These are phyloP conservation scores for Mirounga angustirostris DNA, from an alignment of 2,113 vertebrate species.

Conservation along the genomic window DNA sequence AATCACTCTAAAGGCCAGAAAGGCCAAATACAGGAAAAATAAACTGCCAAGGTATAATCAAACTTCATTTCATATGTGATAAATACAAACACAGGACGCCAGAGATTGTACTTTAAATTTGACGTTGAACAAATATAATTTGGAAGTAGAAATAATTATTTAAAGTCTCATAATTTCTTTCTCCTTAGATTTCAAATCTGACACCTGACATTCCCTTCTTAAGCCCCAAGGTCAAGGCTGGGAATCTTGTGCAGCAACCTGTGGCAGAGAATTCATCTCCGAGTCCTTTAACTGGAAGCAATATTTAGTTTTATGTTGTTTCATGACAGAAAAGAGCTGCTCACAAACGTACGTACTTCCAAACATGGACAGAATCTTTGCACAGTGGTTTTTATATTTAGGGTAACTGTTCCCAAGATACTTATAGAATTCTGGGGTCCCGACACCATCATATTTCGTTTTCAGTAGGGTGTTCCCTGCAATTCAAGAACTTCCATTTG, in stretches of 20 bases:
- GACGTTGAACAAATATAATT: not conserved
- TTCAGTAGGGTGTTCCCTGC: not conserved
- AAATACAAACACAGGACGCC: not conserved
- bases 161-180: not conserved
- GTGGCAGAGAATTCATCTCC: not conserved
- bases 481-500: not conserved
- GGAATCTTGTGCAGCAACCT: not conserved
- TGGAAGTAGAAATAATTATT: constrained; percentile 8
- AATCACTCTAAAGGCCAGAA: not conserved
- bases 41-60: not conserved
- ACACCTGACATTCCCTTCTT: not conserved
- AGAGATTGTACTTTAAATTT: not conserved
- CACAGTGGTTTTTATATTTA: not conserved
- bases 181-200: not conserved
- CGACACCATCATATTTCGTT: not conserved
- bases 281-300: not conserved
- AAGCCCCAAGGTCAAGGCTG: not conserved
- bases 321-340: not conserved
- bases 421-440: not conserved
- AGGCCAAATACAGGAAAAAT: not conserved
- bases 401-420: not conserved
- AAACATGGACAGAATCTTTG: not conserved
- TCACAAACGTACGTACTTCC: constrained; percentile 17
- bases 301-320: not conserved
- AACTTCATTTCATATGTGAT: not conserved